These are phyloP conservation scores for Syngnathus typhle DNA, from an alignment of 2,113 vertebrate genomes.

Conservation along the genomic window DNA sequence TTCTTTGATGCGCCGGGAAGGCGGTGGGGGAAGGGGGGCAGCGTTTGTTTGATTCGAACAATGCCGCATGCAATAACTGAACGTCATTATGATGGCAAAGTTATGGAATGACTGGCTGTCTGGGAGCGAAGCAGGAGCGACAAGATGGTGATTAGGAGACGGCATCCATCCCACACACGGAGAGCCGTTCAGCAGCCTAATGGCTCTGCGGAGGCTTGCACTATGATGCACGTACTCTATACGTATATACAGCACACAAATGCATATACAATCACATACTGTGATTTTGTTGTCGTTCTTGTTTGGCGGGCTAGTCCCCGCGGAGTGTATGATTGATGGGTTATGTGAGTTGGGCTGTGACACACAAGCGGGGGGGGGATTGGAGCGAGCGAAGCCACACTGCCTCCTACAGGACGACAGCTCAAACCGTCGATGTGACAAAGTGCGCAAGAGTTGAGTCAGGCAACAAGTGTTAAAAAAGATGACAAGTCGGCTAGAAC, in stretches of 20 bases:
- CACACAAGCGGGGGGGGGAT: slow-evolving; percentile 24
- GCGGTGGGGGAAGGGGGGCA: slow-evolving; percentile 17
- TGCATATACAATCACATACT: slow-evolving; percentile 21
- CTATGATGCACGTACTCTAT: slow-evolving; percentile 7
- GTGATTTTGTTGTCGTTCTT: slow-evolving; percentile 1
- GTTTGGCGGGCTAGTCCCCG: slow-evolving; percentile 14
- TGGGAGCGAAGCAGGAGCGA: slow-evolving; percentile 32
- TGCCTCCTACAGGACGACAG: slow-evolving; percentile 58
- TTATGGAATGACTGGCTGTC: slow-evolving; percentile 42
- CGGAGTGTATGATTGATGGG: slow-evolving; percentile 45
- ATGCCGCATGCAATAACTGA: slow-evolving; percentile 51
- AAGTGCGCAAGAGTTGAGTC: slow-evolving; percentile 33
- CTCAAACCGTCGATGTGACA: slow-evolving; percentile 26
- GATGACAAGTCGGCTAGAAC: not conserved
- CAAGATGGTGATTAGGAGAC: slow-evolving; percentile 48
- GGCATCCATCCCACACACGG: slow-evolving; percentile 42
- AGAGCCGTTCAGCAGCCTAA: slow-evolving; percentile 25
- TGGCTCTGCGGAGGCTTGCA: slow-evolving; percentile 27
- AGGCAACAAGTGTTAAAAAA: slow-evolving; percentile 15
- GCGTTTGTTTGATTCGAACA: slow-evolving; percentile 57
- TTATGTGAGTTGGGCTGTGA: slow-evolving; percentile 35
- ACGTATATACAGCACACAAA: slow-evolving; percentile 15
- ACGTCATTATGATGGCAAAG: slow-evolving; percentile 48
- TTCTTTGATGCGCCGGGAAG: slow-evolving; percentile 44
- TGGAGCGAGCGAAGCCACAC: slow-evolving; percentile 48